Evolutionary conservation across 2,888 invertebrate genomes (phyloP).

Genomic region (Gisinianus flammeolus): DNA sequence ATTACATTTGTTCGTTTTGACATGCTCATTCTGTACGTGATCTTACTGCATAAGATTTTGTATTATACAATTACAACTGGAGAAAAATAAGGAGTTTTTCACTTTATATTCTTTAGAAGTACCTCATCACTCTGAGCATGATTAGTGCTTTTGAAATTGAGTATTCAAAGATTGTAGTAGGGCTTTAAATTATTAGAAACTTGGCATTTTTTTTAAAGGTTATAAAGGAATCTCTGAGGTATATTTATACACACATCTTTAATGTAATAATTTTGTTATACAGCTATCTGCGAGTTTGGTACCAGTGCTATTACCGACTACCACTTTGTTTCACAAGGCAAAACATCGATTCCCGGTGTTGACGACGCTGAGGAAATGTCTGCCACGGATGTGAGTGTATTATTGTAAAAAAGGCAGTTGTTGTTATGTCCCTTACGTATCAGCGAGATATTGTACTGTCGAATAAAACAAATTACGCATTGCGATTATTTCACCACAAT

Average conservation of each 20-base stretch:
- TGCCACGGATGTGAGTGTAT: conserved; percentile 60
- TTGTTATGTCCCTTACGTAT: conserved; percentile 17
- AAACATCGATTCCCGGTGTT: conserved; percentile 66
- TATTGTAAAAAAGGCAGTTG: neutral
- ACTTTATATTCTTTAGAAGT: too few relatives aligned
- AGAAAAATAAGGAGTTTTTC: too few relatives aligned
- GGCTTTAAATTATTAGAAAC: neutral
- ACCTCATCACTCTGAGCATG: neutral
- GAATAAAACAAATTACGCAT: conserved; percentile 23
- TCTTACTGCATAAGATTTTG: too few relatives aligned
- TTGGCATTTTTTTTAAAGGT: neutral
- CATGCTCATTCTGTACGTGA: too few relatives aligned
- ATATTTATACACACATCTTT: neutral
- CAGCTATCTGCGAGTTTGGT: conserved; percentile 62
- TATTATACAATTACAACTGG: too few relatives aligned
- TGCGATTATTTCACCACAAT: conserved; percentile 22
- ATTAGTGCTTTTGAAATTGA: neutral
- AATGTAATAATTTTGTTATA: neutral
- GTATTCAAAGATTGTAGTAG: neutral
- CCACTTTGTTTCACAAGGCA: conserved; percentile 68
- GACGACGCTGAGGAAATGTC: conserved; percentile 67
- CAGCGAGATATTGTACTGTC: neutral
- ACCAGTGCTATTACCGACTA: conserved; percentile 64
- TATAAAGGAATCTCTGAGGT: neutral
- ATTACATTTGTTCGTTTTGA: too few relatives aligned